phyloP scores from a whole-genome alignment of 2,113 vertebrate genomes.

The Upupa epops region DNA sequence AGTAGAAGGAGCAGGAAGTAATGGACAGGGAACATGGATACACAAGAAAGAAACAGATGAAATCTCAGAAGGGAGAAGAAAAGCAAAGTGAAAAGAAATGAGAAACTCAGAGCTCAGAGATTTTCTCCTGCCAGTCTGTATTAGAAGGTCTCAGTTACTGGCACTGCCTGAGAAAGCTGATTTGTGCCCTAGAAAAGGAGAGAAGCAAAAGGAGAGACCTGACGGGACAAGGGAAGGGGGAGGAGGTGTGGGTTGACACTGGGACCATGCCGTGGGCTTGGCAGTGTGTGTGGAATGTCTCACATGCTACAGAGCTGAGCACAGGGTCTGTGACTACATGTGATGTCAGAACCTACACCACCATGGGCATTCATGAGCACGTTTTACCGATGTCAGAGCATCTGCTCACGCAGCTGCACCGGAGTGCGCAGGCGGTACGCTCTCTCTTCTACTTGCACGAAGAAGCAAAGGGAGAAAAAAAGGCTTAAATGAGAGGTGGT shows the following conservation, averaged over 20 bases:
- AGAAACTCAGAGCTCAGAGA: neutral
- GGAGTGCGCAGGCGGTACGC: rapidly evolving
- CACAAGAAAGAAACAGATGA: neutral
- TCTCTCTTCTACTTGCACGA: neutral
- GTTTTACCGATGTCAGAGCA: neutral
- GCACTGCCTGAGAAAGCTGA: conserved; percentile 21
- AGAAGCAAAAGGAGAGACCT: neutral
- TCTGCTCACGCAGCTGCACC: rapidly evolving
- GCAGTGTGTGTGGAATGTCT: neutral
- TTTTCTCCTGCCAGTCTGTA: neutral
- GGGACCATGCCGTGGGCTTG: neutral
- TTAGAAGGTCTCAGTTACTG: conserved; percentile 19
- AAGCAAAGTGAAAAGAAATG: neutral
- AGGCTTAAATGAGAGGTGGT: neutral
- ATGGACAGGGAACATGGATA: neutral
- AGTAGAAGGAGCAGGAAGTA: neutral
- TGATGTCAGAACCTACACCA: conserved; percentile 34
- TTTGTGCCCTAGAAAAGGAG: neutral
- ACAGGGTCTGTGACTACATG: neutral
- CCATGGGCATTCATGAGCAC: neutral
- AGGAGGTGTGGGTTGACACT: neutral
- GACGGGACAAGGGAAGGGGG: neutral
- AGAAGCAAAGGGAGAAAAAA: neutral
- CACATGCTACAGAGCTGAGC: neutral
- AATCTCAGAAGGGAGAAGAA: neutral